Conservation (phyloP, 2,888 invertebrate genomes). For the Allacma fusca region DNA sequence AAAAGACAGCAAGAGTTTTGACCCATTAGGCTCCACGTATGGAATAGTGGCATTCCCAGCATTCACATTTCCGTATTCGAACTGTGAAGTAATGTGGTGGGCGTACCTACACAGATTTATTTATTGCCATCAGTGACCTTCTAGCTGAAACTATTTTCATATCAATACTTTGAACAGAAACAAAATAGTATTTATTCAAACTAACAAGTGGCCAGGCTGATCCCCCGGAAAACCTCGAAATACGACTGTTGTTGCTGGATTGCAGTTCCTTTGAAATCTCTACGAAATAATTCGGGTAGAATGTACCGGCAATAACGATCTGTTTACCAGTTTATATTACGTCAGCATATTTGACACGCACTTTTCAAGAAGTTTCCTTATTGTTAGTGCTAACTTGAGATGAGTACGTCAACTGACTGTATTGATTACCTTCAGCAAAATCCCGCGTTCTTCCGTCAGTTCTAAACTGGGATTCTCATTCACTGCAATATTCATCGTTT, state of each 20-base stretch:
- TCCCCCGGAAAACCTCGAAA: constrained; percentile 67
- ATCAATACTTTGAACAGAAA: no score
- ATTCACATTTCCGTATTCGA: constrained; percentile 29
- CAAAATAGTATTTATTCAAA: no score
- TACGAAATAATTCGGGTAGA: constrained; percentile 91
- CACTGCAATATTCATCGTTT: no score
- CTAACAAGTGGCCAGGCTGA: constrained; percentile 77
- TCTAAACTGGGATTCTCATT: no score
- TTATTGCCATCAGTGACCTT: no score
- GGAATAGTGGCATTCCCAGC: constrained; percentile 19
- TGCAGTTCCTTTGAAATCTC: constrained; percentile 73
- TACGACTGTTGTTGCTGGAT: constrained; percentile 80
- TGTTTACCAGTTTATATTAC: constrained; percentile 62
- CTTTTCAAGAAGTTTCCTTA: constrained; percentile 43
- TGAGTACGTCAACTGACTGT: not conserved
- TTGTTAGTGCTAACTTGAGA: not conserved
- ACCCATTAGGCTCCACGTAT: constrained; percentile 49
- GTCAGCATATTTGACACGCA: no score
- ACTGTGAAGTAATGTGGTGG: constrained; percentile 42
- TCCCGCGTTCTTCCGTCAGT: constrained; percentile 69
- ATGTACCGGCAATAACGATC: constrained; percentile 84
- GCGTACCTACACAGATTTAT: constrained; percentile 49
- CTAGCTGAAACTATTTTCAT: no score
- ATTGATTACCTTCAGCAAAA: constrained; percentile 72
- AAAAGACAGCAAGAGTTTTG: constrained; percentile 56